Evolutionary conservation across 2,888 invertebrate genomes (phyloP).

Genomic region (Mythimna loreyi): DNA sequence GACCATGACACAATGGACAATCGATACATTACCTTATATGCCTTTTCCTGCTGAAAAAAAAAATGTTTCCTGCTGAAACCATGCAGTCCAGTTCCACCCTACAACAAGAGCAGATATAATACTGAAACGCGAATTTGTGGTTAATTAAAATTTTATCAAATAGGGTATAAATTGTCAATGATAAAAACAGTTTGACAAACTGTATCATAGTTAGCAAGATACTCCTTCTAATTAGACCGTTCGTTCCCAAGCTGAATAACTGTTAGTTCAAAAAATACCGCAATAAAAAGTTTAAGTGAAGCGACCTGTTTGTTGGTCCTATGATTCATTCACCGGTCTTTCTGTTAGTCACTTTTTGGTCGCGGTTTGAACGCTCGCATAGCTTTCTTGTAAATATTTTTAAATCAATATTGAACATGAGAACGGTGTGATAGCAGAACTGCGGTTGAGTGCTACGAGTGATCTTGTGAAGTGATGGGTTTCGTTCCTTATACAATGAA

Average conservation of each 20-base stretch:
- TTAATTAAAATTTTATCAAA: conserved; percentile 6
- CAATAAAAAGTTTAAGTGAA: conserved; percentile 83
- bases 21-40: conserved; percentile 7
- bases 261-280: conserved; percentile 84
- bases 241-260: conserved; percentile 73
- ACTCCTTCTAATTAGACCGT: conserved; percentile 75
- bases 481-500: conserved; percentile 35
- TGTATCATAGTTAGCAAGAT: conserved; percentile 39
- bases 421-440: conserved; percentile 40
- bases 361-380: conserved; percentile 72
- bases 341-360: conserved; percentile 76
- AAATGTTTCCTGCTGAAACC: background rate
- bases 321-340: conserved; percentile 82
- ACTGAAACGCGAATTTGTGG: background rate
- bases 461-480: conserved; percentile 30
- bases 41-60: conserved; percentile 1
- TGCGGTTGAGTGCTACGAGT: conserved; percentile 16
- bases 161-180: conserved; percentile 9
- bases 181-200: conserved; percentile 20
- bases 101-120: background rate
- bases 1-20: background rate
- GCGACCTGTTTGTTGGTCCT: conserved; percentile 77
- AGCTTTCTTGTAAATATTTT: conserved; percentile 82
- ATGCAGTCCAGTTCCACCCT: background rate
- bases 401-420: conserved; percentile 79